Base-by-base conservation (phyloP, 2,888 invertebrate species). In the Aphodius sticticus region DNA sequence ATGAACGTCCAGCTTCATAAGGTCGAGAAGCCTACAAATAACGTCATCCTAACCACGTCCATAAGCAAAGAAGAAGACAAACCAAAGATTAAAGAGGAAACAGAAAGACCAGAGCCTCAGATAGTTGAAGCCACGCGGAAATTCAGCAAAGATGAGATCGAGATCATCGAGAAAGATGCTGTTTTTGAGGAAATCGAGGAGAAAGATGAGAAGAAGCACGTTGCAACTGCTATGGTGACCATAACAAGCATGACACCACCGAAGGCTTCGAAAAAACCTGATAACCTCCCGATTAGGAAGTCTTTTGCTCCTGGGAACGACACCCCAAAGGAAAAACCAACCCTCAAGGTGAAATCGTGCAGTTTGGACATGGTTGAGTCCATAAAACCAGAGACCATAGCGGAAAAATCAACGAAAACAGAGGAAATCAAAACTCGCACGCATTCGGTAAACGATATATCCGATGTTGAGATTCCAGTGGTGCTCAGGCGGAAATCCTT, bases 1-100 rank as follows among this genome's bases (percentile, higher is more conserved):
- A 88, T 94, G 81, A 93, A 93, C 85, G 93, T 94, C 79, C 94
- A 95, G 87, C 85, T 95, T 74, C 94, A 94, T 86, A 93, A 93
- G 86, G 93, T 95, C 6, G 94, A 95, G 89, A 92, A 92, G 84
- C 91, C 93, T 0, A 86, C 91, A 9, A 92, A 92, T 53, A 93
- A 94, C 85, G 91, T 94, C 53, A 93, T 94, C 77, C 89, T 94
- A 82, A 92, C 94, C 35, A 93, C 93, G 84, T 91, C 90, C 83
- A 90, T 91, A 86, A 91, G 85, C 9, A 85, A 85, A 78, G 86
- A 86, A 69, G 84, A 84, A 78, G 82, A 77, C 16, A 83, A 81
- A 78, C 78, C 53, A 53, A 15, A 16, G 69, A 36, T 53, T 9
- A 70, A 70, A 26, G 77, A 69, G 53, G 79, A 75, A 70, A 9